Percentiles rank a stretch among this genome's conserved stretches.
phyloP scores from a whole-genome alignment of 2,888 invertebrate species.

The Metalampra italica region DNA sequence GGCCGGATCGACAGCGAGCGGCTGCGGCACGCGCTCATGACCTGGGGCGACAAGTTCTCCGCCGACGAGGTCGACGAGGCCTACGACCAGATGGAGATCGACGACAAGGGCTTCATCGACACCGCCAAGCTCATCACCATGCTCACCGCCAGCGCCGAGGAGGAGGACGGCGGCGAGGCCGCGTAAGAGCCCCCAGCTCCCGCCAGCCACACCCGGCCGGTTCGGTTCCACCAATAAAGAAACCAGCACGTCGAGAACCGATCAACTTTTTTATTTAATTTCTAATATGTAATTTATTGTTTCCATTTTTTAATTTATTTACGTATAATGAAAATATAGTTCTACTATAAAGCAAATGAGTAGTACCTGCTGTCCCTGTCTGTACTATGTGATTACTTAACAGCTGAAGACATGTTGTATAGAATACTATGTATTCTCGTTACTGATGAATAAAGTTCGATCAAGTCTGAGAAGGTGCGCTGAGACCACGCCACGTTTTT shows the following conservation, averaged over 20 bases:
- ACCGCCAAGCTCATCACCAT: constrained; percentile 91
- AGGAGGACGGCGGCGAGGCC: constrained; percentile 83
- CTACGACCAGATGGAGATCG: constrained; percentile 95
- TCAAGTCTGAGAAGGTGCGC: constrained; percentile 61
- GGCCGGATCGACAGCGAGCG: constrained; percentile 93
- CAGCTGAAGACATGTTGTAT: constrained; percentile 16
- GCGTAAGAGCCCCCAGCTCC: constrained; percentile 46
- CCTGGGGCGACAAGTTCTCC: constrained; percentile 95
- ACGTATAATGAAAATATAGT: constrained; percentile 75
- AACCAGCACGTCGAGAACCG: constrained; percentile 58
- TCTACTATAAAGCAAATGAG: constrained; percentile 66
- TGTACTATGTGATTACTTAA: constrained; percentile 17
- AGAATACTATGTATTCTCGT: constrained; percentile 69
- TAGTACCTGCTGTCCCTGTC: constrained; percentile 53
- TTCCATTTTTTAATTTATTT: constrained; percentile 77
- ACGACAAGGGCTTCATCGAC: constrained; percentile 94
- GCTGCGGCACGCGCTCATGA: constrained; percentile 94
- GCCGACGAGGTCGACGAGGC: constrained; percentile 94
- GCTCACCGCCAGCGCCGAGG: constrained; percentile 92
- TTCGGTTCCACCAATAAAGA: constrained; percentile 44
- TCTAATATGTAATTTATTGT: constrained; percentile 72
- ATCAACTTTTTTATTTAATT: constrained; percentile 53
- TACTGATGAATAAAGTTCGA: constrained; percentile 60
- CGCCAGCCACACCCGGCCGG: constrained; percentile 34
- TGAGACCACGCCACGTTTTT: constrained; percentile 41